phyloP scores from a whole-genome alignment of 2,888 invertebrate species.

The Caenorhabditis imperialis region DNA sequence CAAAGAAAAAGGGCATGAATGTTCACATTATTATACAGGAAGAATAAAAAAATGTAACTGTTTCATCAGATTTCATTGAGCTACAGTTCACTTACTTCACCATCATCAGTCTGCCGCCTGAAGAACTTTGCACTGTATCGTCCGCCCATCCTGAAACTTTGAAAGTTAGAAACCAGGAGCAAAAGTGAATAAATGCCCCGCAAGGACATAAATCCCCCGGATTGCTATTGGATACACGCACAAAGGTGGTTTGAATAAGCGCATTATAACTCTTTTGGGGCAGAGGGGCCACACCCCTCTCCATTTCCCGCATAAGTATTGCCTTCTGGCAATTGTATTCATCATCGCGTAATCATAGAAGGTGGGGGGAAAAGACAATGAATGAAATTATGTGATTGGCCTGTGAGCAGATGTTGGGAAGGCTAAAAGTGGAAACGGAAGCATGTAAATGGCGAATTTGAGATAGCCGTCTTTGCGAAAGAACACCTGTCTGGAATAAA shows the following conservation, averaged over 20 bases:
- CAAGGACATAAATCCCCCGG: conserved; percentile 7
- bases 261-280: conserved; percentile 50
- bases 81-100: conserved; percentile 17
- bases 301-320: conserved; percentile 33
- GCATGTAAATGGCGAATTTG: too few relatives aligned
- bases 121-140: conserved; percentile 34
- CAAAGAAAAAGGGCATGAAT: too few relatives aligned
- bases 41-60: too few relatives aligned
- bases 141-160: conserved; percentile 19
- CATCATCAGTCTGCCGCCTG: conserved; percentile 29
- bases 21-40: too few relatives aligned
- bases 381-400: conserved; percentile 26
- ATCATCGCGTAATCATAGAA: conserved; percentile 19
- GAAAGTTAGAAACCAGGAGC: too few relatives aligned
- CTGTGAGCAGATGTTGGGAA: conserved; percentile 41
- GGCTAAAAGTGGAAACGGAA: too few relatives aligned
- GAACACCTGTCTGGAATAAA: too few relatives aligned
- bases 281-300: conserved; percentile 26
- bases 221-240: conserved; percentile 14
- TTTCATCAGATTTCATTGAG: too few relatives aligned
- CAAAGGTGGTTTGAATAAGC: conserved; percentile 47
- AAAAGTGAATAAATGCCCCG: conserved; percentile 1
- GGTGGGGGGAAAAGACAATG: conserved; percentile 18
- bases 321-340: conserved; percentile 34
- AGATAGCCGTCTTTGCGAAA: too few relatives aligned